Evolutionary conservation across 2,113 vertebrate species (phyloP), one percentile per base, ranked within the genome.

Genomic region (Aix galericulata): DNA sequence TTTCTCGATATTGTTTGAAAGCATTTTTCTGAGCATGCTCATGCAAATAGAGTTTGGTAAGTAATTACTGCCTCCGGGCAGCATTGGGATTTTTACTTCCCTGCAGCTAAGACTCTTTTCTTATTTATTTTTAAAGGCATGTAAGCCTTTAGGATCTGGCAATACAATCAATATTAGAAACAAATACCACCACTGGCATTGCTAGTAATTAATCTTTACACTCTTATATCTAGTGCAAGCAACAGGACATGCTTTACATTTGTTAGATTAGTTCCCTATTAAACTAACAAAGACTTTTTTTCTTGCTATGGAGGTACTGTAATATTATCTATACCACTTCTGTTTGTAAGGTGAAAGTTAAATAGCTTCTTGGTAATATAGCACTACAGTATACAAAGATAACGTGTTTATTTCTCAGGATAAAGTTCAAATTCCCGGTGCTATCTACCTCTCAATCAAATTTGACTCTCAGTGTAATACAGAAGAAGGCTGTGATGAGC

Each of bases 341-440:
- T 53, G 36, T 44, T 69, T 11, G 3, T 42, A 3, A 7, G 36
- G 48, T 68, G 60, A 6, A 72, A 77, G 52, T 32, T 15, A 11
- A 80, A 26, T 36, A 56, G 18, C 53, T 58, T 42, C 36, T 69
- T 44, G 26, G 31, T 18, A 3, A 5, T 13, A 0, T 0, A 25
- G 36, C 5, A 17, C 58, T 48, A 8, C 32, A 18, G 50, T 23
- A 15, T 48, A 13, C 48, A 11, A 52, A 72, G 34, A 26, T 84
- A 0, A 4, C 64, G 13, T 79, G 36, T 86, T 92, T 69, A 1
- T 88, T 91, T 34, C 60, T 58, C 85, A 99, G 99, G 99, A 99
- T 94, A 99, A 99, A 97, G 99, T 99, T 89, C 99, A 99, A 96
- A 99, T 99, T 93, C 99, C 99, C 0, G 99, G 99, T n/a, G 99